phyloP scores from a whole-genome alignment of 2,797 vertebrate species.

The Argentina silus region DNA sequence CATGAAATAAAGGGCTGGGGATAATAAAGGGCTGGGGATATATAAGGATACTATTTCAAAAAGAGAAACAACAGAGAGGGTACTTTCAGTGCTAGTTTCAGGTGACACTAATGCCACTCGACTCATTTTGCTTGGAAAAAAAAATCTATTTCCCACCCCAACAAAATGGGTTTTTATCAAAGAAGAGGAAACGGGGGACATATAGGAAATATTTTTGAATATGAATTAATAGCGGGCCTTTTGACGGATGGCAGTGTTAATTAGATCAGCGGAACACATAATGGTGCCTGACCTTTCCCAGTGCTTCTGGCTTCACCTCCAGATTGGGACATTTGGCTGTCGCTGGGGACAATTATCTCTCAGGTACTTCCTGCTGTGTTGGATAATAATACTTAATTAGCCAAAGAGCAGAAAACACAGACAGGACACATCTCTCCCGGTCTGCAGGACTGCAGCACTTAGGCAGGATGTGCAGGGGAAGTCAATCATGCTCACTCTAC shows the following conservation, averaged over 20 bases:
- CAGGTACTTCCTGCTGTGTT: slow-evolving; percentile 79
- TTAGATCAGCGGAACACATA: slow-evolving; percentile 72
- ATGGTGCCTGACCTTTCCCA: slow-evolving; percentile 77
- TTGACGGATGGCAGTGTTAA: slow-evolving; percentile 69
- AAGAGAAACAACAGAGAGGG: slow-evolving; percentile 22
- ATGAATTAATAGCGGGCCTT: slow-evolving; percentile 57
- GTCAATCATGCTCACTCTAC: slow-evolving; percentile 72
- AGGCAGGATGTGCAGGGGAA: slow-evolving; percentile 53
- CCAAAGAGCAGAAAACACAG: slow-evolving; percentile 57
- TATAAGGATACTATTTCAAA: slow-evolving; percentile 20
- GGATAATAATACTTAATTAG: slow-evolving; percentile 83
- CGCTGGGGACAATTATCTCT: slow-evolving; percentile 81
- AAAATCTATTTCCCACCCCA: slow-evolving; percentile 36
- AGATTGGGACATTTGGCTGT: slow-evolving; percentile 80
- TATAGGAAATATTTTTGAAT: slow-evolving; percentile 31
- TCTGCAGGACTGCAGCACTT: slow-evolving; percentile 49
- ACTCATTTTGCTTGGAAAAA: neutral
- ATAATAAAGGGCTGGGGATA: neutral
- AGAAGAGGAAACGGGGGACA: slow-evolving; percentile 42
- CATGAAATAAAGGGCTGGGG: neutral
- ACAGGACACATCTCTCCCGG: slow-evolving; percentile 23
- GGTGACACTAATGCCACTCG: slow-evolving; percentile 35
- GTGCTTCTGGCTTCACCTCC: slow-evolving; percentile 74
- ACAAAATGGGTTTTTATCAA: slow-evolving; percentile 47
- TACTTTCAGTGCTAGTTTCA: slow-evolving; percentile 8